Percentiles rank a stretch among this genome's conserved stretches.
Conservation (phyloP, 2,888 invertebrate genomes). For the Tipula vernalis region DNA sequence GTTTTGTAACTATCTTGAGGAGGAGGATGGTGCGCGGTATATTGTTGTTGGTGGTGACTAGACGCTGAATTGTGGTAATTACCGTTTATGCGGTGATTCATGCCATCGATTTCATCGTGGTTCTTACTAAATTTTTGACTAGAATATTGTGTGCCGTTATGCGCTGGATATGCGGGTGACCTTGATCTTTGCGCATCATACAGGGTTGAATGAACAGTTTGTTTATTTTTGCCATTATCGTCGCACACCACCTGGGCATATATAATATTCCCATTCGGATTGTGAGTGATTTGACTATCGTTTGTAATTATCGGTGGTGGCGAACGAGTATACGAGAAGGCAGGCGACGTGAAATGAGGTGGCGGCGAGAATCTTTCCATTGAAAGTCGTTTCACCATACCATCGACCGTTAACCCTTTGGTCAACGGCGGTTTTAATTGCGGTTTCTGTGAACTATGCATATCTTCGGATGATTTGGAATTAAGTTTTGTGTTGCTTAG, state of each 20-base stretch:
- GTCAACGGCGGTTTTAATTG: constrained; percentile 55
- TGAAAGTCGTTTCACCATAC: constrained; percentile 61
- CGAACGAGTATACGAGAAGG: constrained; percentile 63
- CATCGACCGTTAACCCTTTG: constrained; percentile 60
- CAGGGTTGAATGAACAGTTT: constrained; percentile 40
- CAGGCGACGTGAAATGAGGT: constrained; percentile 60
- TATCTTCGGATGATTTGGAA: constrained; percentile 40
- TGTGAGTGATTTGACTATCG: constrained; percentile 28
- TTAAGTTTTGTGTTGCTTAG: constrained; percentile 30
- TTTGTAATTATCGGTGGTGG: constrained; percentile 20
- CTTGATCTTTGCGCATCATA: neutral
- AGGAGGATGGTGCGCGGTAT: neutral
- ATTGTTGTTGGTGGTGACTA: neutral
- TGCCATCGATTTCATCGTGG: neutral
- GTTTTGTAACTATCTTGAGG: neutral
- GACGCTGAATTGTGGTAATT: neutral
- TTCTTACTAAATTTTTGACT: neutral
- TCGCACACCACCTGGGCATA: constrained; percentile 62
- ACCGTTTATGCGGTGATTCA: neutral
- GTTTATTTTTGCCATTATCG: constrained; percentile 30
- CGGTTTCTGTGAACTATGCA: constrained; percentile 64
- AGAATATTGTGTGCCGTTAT: neutral
- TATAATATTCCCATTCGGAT: constrained; percentile 48
- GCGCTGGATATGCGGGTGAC: neutral
- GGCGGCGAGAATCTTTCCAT: constrained; percentile 56